These are phyloP conservation scores for Anas acuta DNA, from an alignment of 2,797 vertebrate genomes.

Conservation along the genomic window DNA sequence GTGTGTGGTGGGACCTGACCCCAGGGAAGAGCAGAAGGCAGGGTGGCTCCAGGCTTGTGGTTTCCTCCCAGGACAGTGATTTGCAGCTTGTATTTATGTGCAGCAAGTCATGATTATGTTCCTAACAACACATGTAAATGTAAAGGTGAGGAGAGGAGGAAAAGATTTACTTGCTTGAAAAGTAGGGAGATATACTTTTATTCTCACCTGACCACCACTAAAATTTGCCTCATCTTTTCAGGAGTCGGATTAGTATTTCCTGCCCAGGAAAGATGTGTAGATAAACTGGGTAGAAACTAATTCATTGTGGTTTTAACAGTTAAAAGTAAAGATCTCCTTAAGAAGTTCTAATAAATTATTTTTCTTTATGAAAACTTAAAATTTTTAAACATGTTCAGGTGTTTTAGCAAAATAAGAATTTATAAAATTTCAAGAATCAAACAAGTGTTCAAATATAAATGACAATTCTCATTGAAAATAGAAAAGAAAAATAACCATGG, in stretches of 20 bases:
- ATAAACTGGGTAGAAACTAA: not conserved
- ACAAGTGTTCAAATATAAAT: not conserved
- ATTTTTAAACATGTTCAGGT: not conserved
- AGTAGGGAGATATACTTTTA: not conserved
- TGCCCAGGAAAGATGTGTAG: not conserved
- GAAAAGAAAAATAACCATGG: not conserved
- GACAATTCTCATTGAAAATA: not conserved
- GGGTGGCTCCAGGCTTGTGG: not conserved
- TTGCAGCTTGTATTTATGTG: not conserved
- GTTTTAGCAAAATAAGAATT: not conserved
- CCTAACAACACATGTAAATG: too few relatives aligned
- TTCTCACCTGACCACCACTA: not conserved
- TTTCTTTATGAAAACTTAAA: not conserved
- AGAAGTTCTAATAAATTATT: not conserved
- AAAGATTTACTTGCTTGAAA: not conserved
- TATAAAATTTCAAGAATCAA: not conserved
- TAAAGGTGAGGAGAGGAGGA: too few relatives aligned
- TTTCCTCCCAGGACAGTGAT: not conserved
- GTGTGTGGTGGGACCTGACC: fast-evolving
- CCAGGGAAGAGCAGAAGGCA: not conserved
- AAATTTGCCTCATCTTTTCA: not conserved
- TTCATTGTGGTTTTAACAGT: not conserved
- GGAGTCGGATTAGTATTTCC: not conserved
- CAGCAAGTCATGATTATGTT: not conserved
- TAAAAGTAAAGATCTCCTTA: not conserved